Percentiles rank a stretch among this genome's conserved stretches.
Conservation (phyloP, 2,888 invertebrate genomes). For the Hemistola chrysoprasaria region DNA sequence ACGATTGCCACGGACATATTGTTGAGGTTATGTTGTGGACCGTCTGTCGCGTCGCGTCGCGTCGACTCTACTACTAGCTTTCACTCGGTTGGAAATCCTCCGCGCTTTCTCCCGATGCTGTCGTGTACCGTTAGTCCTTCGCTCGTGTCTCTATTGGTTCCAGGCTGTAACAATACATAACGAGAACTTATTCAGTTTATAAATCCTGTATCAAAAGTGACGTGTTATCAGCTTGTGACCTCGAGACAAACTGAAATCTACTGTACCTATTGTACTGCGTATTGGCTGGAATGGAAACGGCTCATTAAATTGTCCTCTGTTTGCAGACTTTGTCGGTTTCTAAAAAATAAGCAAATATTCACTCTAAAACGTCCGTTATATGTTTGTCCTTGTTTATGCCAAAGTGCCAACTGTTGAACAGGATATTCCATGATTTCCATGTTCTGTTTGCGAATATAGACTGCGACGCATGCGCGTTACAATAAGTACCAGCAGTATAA, state of each 20-base stretch:
- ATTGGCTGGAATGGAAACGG: constrained; percentile 6
- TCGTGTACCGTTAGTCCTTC: constrained; percentile 68
- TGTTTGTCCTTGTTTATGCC: constrained; percentile 13
- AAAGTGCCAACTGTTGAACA: constrained; percentile 28
- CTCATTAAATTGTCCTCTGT: constrained; percentile 9
- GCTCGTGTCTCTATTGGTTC: constrained; percentile 34
- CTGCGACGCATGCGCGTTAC: constrained; percentile 47
- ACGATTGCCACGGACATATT: constrained; percentile 59
- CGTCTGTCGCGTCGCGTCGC: constrained; percentile 61
- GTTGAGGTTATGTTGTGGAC: constrained; percentile 62
- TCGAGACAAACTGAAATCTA: constrained; percentile 41
- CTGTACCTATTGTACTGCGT: constrained; percentile 30
- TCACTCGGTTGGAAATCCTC: constrained; percentile 70
- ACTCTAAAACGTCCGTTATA: constrained; percentile 4
- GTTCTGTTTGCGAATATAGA: constrained; percentile 38
- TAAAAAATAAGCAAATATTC: constrained; percentile 9
- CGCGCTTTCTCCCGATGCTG: constrained; percentile 73
- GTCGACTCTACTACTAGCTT: constrained; percentile 62
- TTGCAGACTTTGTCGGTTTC: constrained; percentile 5
- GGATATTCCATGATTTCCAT: constrained; percentile 26
- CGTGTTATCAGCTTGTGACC: constrained; percentile 48
- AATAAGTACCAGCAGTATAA: too few species aligned
- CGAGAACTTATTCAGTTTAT: neutral
- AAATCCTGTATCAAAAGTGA: constrained; percentile 10
- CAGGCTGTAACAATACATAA: constrained; percentile 14